Percentiles rank a stretch among this genome's conserved stretches.
Conservation (phyloP, 2,113 vertebrate genomes). For the Dermatemys mawii region DNA sequence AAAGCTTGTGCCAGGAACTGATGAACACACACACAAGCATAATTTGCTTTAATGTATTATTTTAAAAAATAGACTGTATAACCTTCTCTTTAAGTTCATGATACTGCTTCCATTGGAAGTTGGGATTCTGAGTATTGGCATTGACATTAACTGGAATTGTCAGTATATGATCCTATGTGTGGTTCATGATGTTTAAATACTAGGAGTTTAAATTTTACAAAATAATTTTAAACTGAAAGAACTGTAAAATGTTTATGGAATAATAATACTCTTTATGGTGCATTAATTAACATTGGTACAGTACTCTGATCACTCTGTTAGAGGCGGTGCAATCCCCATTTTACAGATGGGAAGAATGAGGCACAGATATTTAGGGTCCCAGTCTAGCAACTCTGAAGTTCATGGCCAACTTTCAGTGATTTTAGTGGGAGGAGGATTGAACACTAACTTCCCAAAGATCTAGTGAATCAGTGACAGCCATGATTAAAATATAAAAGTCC, state of each 20-base stretch:
- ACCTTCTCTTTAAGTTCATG: not conserved
- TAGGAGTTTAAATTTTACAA: slow-evolving; percentile 2
- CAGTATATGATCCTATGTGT: not conserved
- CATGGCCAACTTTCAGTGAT: not conserved
- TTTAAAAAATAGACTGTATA: not conserved
- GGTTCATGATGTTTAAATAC: slow-evolving; percentile 19
- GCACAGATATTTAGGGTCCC: not conserved
- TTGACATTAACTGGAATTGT: slow-evolving; percentile 4
- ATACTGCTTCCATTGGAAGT: not conserved
- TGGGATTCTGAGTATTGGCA: not conserved
- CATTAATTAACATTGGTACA: not conserved
- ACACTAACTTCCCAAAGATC: not conserved
- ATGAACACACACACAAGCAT: not conserved
- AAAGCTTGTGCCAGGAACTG: not conserved
- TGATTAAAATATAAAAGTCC: not conserved
- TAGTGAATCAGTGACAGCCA: not conserved
- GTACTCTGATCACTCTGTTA: not conserved
- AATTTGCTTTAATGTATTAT: not conserved
- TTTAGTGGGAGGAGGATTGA: not conserved
- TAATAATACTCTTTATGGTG: not conserved
- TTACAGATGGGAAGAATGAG: rapidly evolving
- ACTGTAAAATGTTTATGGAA: not conserved
- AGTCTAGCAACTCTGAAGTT: not conserved
- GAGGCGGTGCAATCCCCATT: not conserved
- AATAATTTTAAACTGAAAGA: not conserved